phyloP scores from a whole-genome alignment of 2,113 vertebrate genomes.

The Planiliza haematocheilus region DNA sequence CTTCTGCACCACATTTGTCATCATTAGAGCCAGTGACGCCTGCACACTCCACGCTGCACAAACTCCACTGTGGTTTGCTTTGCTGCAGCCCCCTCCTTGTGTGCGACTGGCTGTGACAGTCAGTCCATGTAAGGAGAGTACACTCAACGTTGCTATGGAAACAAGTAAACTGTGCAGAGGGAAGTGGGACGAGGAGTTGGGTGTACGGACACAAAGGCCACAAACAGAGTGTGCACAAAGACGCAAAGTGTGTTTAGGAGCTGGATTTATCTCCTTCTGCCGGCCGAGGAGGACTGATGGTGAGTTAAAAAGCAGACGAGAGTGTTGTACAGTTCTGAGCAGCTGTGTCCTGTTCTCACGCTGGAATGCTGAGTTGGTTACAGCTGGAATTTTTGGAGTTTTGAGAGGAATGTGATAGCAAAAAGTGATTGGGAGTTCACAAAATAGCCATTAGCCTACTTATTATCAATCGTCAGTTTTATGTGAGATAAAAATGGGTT shows the following conservation, averaged over 20 bases:
- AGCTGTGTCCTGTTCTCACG: not conserved
- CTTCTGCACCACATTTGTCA: slow-evolving; percentile 51
- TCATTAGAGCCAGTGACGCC: slow-evolving; percentile 38
- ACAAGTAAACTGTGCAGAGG: slow-evolving; percentile 74
- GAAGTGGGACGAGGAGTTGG: slow-evolving; percentile 14
- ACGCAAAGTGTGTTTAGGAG: slow-evolving; percentile 10
- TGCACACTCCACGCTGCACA: slow-evolving; percentile 13
- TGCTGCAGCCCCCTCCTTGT: slow-evolving; percentile 14
- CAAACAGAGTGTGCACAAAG: not conserved
- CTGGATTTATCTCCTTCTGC: slow-evolving; percentile 16
- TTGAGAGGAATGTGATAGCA: too few species aligned
- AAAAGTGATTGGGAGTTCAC: too few species aligned
- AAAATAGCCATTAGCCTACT: too few species aligned
- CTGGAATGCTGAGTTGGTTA: not conserved
- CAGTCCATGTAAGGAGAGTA: slow-evolving; percentile 22
- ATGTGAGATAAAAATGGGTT: not conserved
- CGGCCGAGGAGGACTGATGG: slow-evolving; percentile 33
- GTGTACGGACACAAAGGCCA: slow-evolving; percentile 22
- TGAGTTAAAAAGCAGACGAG: slow-evolving; percentile 27
- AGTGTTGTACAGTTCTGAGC: not conserved
- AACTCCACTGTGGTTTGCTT: slow-evolving; percentile 8
- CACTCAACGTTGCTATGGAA: slow-evolving; percentile 71
- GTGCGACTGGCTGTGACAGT: slow-evolving; percentile 39
- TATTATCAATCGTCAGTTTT: too few species aligned
- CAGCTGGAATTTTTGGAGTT: not conserved